Conservation (phyloP, 2,888 invertebrate species). For the Drosophila nigricruria region DNA sequence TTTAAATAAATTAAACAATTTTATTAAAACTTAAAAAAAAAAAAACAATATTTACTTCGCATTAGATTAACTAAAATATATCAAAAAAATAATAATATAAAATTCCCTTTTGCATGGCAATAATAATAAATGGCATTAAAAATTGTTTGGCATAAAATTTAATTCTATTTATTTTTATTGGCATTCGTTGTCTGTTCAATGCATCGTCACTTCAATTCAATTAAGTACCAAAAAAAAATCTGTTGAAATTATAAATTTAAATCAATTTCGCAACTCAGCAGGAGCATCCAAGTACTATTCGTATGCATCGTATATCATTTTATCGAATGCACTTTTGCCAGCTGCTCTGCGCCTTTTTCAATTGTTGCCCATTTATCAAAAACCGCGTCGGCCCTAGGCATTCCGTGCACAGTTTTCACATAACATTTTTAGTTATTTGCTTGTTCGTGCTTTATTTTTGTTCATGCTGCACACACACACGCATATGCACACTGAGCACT, state of each 20-base stretch:
- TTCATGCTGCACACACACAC: slow-evolving; percentile 4
- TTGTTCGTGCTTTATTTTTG: slow-evolving; percentile 11
- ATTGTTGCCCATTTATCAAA: slow-evolving; percentile 46
- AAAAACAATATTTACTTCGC: too few species aligned
- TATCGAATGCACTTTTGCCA: neutral
- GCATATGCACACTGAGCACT: neutral
- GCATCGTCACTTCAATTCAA: neutral
- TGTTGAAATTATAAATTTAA: neutral
- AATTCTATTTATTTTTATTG: neutral
- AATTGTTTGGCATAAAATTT: neutral
- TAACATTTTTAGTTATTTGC: slow-evolving; percentile 21
- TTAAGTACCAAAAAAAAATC: neutral
- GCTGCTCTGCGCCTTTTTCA: slow-evolving; percentile 12
- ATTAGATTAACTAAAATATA: neutral
- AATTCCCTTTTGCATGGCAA: neutral
- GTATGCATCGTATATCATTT: slow-evolving; percentile 8
- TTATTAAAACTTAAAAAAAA: too few species aligned
- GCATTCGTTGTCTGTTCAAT: neutral
- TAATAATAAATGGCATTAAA: neutral
- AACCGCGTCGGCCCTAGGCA: slow-evolving; percentile 21
- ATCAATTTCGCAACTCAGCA: neutral
- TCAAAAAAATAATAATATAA: neutral
- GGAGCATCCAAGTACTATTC: neutral
- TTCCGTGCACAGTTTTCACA: slow-evolving; percentile 25
- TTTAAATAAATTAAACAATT: too few species aligned